A percentile compares a stretch with the other conserved stretches of the same genome.
These are phyloP conservation scores for Brachionus paranguensis DNA, from an alignment of 1,140 invertebrate genomes.

Conservation along the genomic window DNA sequence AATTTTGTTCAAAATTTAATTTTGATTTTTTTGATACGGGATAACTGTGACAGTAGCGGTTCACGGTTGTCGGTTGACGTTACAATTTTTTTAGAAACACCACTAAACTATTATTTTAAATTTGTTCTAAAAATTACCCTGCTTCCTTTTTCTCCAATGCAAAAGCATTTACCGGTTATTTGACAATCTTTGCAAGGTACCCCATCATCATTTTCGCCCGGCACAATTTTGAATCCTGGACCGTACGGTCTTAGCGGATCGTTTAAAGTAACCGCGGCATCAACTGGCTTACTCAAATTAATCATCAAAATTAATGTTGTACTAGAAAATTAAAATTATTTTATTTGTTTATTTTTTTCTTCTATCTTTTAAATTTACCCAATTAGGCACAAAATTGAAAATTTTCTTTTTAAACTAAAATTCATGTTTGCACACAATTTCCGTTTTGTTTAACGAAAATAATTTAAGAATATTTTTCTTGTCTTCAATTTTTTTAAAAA, in stretches of 20 bases:
- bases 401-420: neutral
- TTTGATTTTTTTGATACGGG: too few relatives aligned
- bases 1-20: too few relatives aligned
- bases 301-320: neutral
- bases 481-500: neutral
- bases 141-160: conserved; percentile 35
- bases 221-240: conserved; percentile 17
- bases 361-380: neutral
- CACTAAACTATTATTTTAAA: neutral
- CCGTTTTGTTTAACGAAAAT: neutral
- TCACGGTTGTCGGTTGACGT: too few relatives aligned
- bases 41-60: too few relatives aligned
- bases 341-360: too few relatives aligned
- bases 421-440: neutral
- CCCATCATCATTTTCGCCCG: conserved; percentile 37
- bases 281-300: neutral
- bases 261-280: neutral
- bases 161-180: conserved; percentile 40
- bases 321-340: neutral
- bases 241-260: conserved; percentile 32
- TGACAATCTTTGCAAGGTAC: conserved; percentile 30
- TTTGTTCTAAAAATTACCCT: neutral
- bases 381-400: neutral
- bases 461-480: neutral
- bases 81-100: too few relatives aligned